Evolutionary conservation across 2,113 vertebrate genomes (phyloP), one percentile per base, ranked within the genome.

Genomic region (Mesoclemmys tuberculata): DNA sequence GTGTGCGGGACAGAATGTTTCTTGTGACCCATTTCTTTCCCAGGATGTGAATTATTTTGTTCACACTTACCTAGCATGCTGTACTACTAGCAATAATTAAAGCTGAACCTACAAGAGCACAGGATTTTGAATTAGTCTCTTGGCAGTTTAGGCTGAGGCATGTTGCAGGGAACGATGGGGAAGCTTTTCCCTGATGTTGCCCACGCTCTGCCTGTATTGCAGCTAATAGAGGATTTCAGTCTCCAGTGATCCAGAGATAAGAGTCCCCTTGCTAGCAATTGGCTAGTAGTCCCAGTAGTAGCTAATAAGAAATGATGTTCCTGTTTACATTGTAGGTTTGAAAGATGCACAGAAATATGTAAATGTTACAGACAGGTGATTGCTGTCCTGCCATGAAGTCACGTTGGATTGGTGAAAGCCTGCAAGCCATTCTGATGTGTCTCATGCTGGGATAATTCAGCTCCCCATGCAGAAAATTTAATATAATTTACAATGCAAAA

Each of bases 21-120:
- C 96, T 94, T 96, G 93, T 96, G 96, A 81, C 92, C 93, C 96
- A 88, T 96, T 97, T 96, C 88, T 82, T 94, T 95, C 94, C 83
- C 89, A 87, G 83, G 79, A 85, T 95, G 86, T 27, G 85, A 92
- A 81, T 97, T 97, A 96, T 87, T 96, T 96, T 93, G 95, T 90
- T 97, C 95, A 95, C 97, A 97, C 54, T 87, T 93, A 86, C 81
- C 49, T 97, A 92, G 85, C 90, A 92, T 96, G 96, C 95, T 91
- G 95, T 79, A 92, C 85, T 93, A 79, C 96, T 97, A 95, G 93
- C 95, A 94, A 84, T 94, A 96, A 94, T 94, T 92, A 95, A 92
- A 96, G 87, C 89, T 95, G 93, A 94, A 68, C 41, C 90, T 91
- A 26, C 64, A 84, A 81, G 95, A 93, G 94, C 89, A 44, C 85